phyloP scores from a whole-genome alignment of 2,888 invertebrate genomes.

The Gortyna flavago region DNA sequence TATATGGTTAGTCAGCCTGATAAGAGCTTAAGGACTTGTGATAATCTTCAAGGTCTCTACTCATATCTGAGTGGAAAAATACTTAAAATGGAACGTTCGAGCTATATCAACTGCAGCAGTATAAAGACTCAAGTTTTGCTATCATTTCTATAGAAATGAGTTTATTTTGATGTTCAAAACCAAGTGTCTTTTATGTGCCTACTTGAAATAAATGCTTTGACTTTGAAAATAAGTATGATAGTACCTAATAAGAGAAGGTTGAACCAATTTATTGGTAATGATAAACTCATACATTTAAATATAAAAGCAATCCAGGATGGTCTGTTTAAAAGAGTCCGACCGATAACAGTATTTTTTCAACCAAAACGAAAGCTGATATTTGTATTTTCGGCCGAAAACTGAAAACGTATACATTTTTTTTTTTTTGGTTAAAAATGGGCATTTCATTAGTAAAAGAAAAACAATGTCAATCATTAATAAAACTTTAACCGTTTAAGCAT shows the following conservation, averaged over 20 bases:
- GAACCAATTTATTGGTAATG: no score
- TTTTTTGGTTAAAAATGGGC: no score
- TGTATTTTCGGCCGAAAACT: not conserved
- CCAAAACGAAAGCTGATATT: not conserved
- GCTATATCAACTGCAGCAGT: no score
- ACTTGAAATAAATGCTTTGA: no score
- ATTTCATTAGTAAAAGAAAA: not conserved
- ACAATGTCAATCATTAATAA: not conserved
- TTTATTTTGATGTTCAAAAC: no score
- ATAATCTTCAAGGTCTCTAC: conserved; percentile 11
- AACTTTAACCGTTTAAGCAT: not conserved
- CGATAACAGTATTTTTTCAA: not conserved
- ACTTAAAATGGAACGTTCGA: not conserved
- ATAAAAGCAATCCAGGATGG: not conserved
- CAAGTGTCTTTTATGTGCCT: no score
- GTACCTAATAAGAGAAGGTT: not conserved
- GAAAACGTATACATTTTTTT: no score
- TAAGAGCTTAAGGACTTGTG: conserved; percentile 5
- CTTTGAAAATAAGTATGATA: not conserved
- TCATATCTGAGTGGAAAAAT: not conserved
- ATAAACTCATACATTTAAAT: not conserved
- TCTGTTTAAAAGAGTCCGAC: not conserved
- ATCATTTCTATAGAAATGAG: not conserved
- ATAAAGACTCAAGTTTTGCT: not conserved
- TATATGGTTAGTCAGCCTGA: not conserved